Percentiles rank a stretch among this genome's conserved stretches.
Evolutionary conservation across 1,140 invertebrate species (phyloP).

Genomic region (Rhopalosiphum maidis): DNA sequence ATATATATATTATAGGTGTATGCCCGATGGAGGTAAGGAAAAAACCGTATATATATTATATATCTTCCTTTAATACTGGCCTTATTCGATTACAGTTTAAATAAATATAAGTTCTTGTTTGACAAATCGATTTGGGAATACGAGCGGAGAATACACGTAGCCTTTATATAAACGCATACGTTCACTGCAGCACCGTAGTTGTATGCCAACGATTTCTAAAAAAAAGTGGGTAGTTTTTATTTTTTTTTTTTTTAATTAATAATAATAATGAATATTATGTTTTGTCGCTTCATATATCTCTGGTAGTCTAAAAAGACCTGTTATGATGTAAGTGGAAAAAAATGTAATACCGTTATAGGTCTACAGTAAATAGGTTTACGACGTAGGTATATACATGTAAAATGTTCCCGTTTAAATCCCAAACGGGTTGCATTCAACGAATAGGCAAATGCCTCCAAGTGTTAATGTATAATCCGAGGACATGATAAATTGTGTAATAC

Average conservation of each 20-base stretch:
- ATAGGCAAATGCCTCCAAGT: not conserved
- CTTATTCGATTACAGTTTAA: slow-evolving; percentile 49
- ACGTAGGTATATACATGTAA: too few species aligned
- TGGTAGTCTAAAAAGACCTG: not conserved
- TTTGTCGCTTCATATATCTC: not conserved
- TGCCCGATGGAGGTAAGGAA: not conserved
- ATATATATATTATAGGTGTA: not conserved
- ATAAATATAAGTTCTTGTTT: slow-evolving; percentile 47
- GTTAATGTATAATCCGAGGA: not conserved
- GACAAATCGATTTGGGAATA: slow-evolving; percentile 51
- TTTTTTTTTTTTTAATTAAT: not conserved
- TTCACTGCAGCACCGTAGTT: not conserved
- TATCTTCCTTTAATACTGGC: not conserved
- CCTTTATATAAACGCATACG: not conserved
- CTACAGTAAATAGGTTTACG: not conserved
- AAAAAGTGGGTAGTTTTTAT: not conserved
- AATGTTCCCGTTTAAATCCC: not conserved
- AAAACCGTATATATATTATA: slow-evolving; percentile 3
- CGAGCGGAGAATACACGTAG: not conserved
- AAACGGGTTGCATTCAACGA: not conserved
- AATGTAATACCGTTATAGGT: not conserved
- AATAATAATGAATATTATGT: not conserved
- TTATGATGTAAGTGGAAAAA: too few species aligned
- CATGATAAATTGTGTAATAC: not conserved
- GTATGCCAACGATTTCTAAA: not conserved